Evolutionary conservation across 2,888 invertebrate species (phyloP), one percentile per base, ranked within the genome.

Genomic region (Junonia oenone): DNA sequence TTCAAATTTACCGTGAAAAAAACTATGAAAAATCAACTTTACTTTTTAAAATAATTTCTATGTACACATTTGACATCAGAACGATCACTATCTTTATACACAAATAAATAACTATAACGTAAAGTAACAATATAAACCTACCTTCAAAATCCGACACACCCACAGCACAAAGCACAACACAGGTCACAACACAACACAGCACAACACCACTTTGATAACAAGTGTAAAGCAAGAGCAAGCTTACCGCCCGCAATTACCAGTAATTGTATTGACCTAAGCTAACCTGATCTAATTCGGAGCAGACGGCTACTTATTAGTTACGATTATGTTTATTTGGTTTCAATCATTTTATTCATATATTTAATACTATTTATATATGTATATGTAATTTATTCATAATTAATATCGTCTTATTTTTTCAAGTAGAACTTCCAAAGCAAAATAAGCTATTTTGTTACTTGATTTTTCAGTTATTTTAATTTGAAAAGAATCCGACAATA

Each of bases 201-300:
- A 53, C 54, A 33, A 48, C 56, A 58, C 64, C 68, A 62, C 57
- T 58, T 61, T 63, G 60, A 59, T 62, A 62, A 67, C 63, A 59
- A 57, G 55, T 58, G 63, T 61, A 59, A 66, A 67, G 68, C 71
- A 71, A 70, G 77, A 73, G 69, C 68, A 67, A 72, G 71, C 78
- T 79, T 78, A 78, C 78, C 78, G 73, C 78, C 72, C 76, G 73
- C 83, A 87, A 88, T 88, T 87, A 86, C 68, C 65, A 63, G 72
- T 88, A 88, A 89, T 88, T 87, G 79, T 83, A 86, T 88, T 88
- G 88, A 88, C 88, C 88, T 83, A 81, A 85, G 81, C 81, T 79
- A 81, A 88, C 88, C 85, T 84, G 74, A 73, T 80, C 84, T 87
- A 87, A 87, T 86, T 84, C 70, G 83, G 83, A 80, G 81, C 78